A percentile compares a stretch with the other conserved stretches of the same genome.
phyloP scores from a whole-genome alignment of 2,888 invertebrate species.

The Drosophila hamatofila region DNA sequence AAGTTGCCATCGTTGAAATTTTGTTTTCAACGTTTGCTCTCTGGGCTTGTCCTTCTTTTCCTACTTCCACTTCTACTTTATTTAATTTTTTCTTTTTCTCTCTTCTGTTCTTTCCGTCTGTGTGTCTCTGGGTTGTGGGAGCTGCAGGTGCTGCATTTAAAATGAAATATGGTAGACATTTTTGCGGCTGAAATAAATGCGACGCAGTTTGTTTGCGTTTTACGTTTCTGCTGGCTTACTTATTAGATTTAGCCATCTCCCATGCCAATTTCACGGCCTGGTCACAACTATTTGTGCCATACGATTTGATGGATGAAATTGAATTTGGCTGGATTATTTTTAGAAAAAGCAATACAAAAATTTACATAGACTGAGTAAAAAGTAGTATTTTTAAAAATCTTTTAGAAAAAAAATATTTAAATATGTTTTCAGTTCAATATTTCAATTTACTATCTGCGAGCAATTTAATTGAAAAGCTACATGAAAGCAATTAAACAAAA shows the following conservation, averaged over 20 bases:
- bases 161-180: constrained; percentile 78
- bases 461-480: not conserved
- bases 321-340: not conserved
- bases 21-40: constrained; percentile 62
- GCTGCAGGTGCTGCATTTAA: constrained; percentile 77
- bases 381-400: too few relatives aligned
- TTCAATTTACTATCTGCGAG: too few relatives aligned
- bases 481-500: constrained; percentile 1
- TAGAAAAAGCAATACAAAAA: not conserved
- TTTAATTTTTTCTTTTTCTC: constrained; percentile 3
- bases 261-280: constrained; percentile 9
- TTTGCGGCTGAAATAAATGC: constrained; percentile 75
- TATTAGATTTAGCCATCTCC: constrained; percentile 62
- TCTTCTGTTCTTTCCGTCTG: constrained; percentile 13
- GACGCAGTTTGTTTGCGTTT: constrained; percentile 67
- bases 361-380: not conserved
- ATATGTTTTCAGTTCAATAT: not conserved
- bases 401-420: too few relatives aligned
- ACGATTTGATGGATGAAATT: constrained; percentile 25
- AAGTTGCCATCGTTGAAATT: constrained; percentile 71
- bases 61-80: not conserved
- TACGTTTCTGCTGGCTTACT: constrained; percentile 55
- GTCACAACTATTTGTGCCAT: constrained; percentile 29
- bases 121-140: constrained; percentile 24
- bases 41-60: constrained; percentile 8